Base-by-base conservation (phyloP, 2,888 invertebrate genomes). In the Sphaeridia pumilis region DNA sequence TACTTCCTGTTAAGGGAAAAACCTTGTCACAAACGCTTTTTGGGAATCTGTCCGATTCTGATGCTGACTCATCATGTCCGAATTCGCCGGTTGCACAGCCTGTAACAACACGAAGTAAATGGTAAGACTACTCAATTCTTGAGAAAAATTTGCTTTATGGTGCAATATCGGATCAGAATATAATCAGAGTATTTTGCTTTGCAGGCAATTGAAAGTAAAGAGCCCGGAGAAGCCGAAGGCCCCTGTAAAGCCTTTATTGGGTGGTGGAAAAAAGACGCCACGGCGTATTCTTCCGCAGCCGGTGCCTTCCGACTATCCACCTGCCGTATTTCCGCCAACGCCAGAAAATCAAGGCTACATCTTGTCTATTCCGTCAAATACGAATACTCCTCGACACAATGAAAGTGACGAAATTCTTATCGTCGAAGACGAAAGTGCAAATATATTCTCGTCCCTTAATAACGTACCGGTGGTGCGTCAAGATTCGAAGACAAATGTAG, bases 241-340 rank as follows among this genome's bases (percentile, higher is more conserved):
- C 20, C 49, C 49, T 2, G 34, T 4, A 28, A 49, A 28, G 22
- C 10, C 7, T 17, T 10, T 10, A 12, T 21, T 41, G n/a, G 41
- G 43, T 28, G 47, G 41, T 7, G 38, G 38, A 14, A 20, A 21
- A 14, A 27, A 31, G n/a, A 47, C 31, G 2, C 35, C 46, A 5
- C 27, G 46, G 42, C 21, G 52, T 35, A 52, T 52, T 17, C 25
- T 52, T 10, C 52, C 52, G 2, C 46, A 52, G 27, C 47, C 52
- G 2, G 52, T 52, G n/a, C 52, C 52, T 21, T 22, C 52, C 2
- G 46, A 47, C 20, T 46, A 52, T 22, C 52, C 46, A n/a, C 36
- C 28, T 14, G 10, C 47, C 12, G 42, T 42, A 3, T 52, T 52
- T 17, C 46, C 52, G 22, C 52, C 52, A 4, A 4, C 42, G 21